Conservation (phyloP, 2,113 vertebrate species). For the Meles meles region DNA sequence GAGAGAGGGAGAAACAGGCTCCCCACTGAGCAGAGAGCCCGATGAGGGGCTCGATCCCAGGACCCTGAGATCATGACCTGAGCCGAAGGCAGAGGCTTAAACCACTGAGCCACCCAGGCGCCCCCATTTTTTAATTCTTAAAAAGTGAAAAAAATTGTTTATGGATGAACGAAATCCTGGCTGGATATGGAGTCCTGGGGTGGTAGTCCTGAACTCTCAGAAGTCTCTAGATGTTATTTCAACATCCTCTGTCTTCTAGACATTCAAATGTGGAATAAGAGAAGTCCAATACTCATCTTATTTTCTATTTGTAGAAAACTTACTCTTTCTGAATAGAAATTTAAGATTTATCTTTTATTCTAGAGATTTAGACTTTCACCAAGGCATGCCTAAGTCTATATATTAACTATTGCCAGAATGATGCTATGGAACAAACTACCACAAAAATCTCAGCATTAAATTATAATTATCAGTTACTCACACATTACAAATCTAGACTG, state of each 20-base stretch:
- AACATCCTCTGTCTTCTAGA: neutral
- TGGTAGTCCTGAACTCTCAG: neutral
- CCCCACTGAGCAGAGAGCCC: too few species aligned
- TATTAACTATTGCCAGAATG: neutral
- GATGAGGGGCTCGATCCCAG: too few species aligned
- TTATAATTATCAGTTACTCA: neutral
- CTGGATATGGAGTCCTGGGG: neutral
- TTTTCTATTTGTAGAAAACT: neutral
- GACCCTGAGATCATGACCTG: too few species aligned
- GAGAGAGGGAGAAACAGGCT: too few species aligned
- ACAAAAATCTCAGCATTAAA: neutral
- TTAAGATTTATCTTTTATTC: neutral
- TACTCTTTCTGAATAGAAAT: conserved; percentile 9
- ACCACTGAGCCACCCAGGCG: too few species aligned
- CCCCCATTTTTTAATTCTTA: neutral
- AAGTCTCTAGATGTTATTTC: neutral
- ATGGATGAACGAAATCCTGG: neutral
- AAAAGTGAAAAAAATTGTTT: neutral
- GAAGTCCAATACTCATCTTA: neutral
- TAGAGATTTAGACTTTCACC: neutral
- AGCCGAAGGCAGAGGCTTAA: too few species aligned
- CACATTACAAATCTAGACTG: neutral
- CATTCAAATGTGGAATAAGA: neutral
- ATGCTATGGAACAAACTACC: neutral
- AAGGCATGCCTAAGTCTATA: neutral